Evolutionary conservation across 1,140 invertebrate genomes (phyloP).

Genomic region (Ptiloglossa arizonensis): DNA sequence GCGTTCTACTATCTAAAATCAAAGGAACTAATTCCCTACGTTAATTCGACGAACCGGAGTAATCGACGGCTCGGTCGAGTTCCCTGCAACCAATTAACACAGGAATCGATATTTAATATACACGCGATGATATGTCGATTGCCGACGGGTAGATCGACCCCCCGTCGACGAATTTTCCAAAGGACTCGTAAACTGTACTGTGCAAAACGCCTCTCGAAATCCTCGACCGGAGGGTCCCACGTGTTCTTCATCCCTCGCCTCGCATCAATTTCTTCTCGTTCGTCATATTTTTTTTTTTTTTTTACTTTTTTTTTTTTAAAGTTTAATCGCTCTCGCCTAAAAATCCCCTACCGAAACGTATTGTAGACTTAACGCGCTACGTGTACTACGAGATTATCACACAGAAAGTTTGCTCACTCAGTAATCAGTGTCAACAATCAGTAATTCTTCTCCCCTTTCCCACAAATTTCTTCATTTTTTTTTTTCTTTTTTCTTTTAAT

Average conservation of each 20-base stretch:
- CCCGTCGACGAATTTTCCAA: conserved; percentile 34
- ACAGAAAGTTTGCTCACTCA: conserved; percentile 79
- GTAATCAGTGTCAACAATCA: conserved; percentile 80
- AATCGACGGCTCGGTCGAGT: conserved; percentile 69
- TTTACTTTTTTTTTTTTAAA: conserved; percentile 38
- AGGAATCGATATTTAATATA: conserved; percentile 46
- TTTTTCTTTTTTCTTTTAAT: conserved; percentile 59
- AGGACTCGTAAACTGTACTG: conserved; percentile 13
- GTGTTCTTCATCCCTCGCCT: conserved; percentile 45
- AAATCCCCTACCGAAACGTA: conserved; percentile 63
- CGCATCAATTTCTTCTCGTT: conserved; percentile 22
- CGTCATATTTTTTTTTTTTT: conserved; percentile 10
- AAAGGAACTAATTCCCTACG: conserved; percentile 40
- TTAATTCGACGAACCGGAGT: conserved; percentile 71
- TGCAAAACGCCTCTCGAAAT: conserved; percentile 66
- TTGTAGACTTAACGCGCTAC: conserved; percentile 68
- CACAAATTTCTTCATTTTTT: conserved; percentile 42
- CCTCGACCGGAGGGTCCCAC: conserved; percentile 42
- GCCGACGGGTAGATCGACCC: not conserved
- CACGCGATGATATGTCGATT: conserved; percentile 57
- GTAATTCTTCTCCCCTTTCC: conserved; percentile 66
- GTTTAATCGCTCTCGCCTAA: conserved; percentile 59
- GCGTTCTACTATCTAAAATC: not conserved
- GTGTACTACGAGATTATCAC: conserved; percentile 80
- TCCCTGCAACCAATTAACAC: conserved; percentile 55